Percentiles rank a stretch among this genome's conserved stretches.
phyloP scores from a whole-genome alignment of 2,888 invertebrate species.

The Agriopis marginaria region DNA sequence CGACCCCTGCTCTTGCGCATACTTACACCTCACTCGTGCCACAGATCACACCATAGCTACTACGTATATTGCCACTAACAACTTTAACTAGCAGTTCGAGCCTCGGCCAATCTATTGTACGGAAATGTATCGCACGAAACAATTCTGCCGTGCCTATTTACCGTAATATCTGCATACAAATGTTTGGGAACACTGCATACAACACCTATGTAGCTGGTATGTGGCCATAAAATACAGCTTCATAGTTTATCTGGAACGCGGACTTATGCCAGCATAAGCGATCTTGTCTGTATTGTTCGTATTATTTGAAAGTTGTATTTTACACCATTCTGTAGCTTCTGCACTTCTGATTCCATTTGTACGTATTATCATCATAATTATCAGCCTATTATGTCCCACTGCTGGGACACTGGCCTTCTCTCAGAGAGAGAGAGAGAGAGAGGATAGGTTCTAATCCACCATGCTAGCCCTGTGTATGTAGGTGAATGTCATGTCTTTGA shows the following conservation, averaged over 20 bases:
- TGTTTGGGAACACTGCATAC: constrained; percentile 68
- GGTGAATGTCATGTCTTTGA: too few relatives aligned
- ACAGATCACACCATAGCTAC: constrained; percentile 39
- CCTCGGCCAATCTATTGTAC: constrained; percentile 75
- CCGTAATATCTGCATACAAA: constrained; percentile 78
- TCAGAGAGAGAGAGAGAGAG: too few relatives aligned
- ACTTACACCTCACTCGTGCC: constrained; percentile 67
- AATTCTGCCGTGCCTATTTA: constrained; percentile 66
- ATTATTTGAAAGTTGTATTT: constrained; percentile 25
- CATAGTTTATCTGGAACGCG: constrained; percentile 47
- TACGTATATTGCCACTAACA: constrained; percentile 17
- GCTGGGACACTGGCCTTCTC: too few relatives aligned
- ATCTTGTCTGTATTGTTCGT: constrained; percentile 21
- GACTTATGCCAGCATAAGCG: constrained; percentile 34
- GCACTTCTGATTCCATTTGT: not conserved
- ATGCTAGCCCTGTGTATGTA: too few relatives aligned
- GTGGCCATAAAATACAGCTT: constrained; percentile 43
- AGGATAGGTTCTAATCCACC: too few relatives aligned
- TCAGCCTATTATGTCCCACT: too few relatives aligned
- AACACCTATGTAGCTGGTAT: constrained; percentile 51
- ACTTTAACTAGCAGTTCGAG: constrained; percentile 67
- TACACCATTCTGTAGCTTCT: not conserved
- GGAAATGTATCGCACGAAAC: constrained; percentile 82
- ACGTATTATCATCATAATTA: too few relatives aligned
- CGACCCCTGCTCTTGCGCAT: constrained; percentile 65